phyloP scores from a whole-genome alignment of 2,888 invertebrate genomes.

The Phorcus lineatus region DNA sequence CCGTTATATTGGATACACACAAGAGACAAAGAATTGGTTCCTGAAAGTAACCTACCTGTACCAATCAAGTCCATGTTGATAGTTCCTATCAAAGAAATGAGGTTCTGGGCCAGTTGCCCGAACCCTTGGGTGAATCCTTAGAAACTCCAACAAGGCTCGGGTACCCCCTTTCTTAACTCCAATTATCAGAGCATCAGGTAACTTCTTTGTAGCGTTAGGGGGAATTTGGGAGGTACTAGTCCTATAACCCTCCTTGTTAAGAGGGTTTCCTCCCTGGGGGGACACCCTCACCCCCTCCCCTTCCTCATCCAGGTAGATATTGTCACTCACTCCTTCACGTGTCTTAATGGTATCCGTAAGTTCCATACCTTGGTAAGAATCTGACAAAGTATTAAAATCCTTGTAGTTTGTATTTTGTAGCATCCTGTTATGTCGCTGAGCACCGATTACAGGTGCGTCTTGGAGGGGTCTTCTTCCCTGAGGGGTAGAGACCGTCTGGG shows the following conservation, averaged over 20 bases:
- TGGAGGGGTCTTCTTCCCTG: not conserved
- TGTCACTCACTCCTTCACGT: not conserved
- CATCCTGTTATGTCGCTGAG: slow-evolving; percentile 10
- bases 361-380: not conserved
- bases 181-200: slow-evolving; percentile 93
- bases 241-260: not conserved
- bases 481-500: not conserved
- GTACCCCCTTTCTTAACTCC: slow-evolving; percentile 97
- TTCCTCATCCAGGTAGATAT: not conserved
- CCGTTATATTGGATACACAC: no score
- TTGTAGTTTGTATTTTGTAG: slow-evolving; percentile 8
- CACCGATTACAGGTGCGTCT: not conserved
- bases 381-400: not conserved
- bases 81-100: slow-evolving; percentile 87
- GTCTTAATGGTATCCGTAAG: not conserved
- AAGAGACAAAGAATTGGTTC: no score
- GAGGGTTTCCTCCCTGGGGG: not conserved
- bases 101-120: slow-evolving; percentile 92
- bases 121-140: slow-evolving; percentile 91
- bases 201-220: slow-evolving; percentile 52
- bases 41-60: slow-evolving; percentile 76
- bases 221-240: not conserved
- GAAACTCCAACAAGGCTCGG: slow-evolving; percentile 91
- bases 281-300: not conserved
- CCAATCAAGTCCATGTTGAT: slow-evolving; percentile 87